phyloP scores from a whole-genome alignment of 2,888 invertebrate genomes.

The Drosophila paramelanica region DNA sequence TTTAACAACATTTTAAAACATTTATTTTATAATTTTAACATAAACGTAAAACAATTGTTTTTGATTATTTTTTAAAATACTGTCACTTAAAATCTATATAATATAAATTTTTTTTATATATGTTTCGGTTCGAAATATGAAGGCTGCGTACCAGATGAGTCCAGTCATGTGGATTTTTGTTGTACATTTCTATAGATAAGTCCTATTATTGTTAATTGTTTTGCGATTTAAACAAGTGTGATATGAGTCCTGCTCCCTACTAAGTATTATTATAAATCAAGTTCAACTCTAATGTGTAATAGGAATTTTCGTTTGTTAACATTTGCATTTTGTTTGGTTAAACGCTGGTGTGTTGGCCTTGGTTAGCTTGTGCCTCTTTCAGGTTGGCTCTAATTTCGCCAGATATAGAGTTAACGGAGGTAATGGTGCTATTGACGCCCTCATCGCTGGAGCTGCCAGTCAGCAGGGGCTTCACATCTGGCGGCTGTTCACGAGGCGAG shows the following conservation, averaged over 20 bases:
- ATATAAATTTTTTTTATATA: not conserved
- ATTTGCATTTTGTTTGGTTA: slow-evolving; percentile 14
- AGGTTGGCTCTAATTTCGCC: slow-evolving; percentile 4
- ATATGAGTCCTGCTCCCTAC: slow-evolving; percentile 45
- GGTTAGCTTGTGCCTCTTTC: not conserved
- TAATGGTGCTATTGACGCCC: slow-evolving; percentile 82
- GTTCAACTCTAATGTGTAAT: not conserved
- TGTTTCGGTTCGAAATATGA: not conserved
- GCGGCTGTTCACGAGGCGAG: slow-evolving; percentile 68
- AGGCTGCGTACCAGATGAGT: slow-evolving; percentile 10
- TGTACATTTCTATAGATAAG: slow-evolving; percentile 10
- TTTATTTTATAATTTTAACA: not conserved
- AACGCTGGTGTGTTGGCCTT: slow-evolving; percentile 14
- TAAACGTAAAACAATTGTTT: not conserved
- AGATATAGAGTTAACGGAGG: slow-evolving; percentile 82
- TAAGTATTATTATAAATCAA: not conserved
- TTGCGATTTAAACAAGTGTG: slow-evolving; percentile 15
- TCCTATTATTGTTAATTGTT: not conserved
- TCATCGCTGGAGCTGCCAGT: slow-evolving; percentile 78
- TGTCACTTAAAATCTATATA: not conserved
- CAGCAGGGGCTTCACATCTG: slow-evolving; percentile 70
- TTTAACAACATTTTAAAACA: slow-evolving; percentile 6
- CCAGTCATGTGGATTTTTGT: slow-evolving; percentile 15
- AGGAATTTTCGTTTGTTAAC: not conserved
- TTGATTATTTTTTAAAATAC: not conserved